phyloP scores from a whole-genome alignment of 2,888 invertebrate species.

The Drosophila infuscata region DNA sequence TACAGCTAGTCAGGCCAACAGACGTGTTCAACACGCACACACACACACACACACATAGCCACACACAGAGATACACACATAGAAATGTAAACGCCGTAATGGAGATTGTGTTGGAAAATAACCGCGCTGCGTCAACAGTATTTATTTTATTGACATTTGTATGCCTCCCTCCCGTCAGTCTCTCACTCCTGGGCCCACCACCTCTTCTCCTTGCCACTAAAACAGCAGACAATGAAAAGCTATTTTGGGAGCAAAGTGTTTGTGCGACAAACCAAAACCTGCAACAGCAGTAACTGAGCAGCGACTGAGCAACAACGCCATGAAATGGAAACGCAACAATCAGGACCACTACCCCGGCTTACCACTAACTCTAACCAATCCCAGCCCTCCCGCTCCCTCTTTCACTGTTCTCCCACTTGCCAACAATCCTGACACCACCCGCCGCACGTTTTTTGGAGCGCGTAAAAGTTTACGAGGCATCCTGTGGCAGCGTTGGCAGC shows the following conservation, averaged over 20 bases:
- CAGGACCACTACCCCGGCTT: conserved; percentile 24
- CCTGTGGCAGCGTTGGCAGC: conserved; percentile 59
- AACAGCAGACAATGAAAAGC: conserved; percentile 71
- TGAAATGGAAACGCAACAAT: conserved; percentile 57
- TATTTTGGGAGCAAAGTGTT: conserved; percentile 64
- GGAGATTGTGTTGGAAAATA: conserved; percentile 78
- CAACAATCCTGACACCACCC: not conserved
- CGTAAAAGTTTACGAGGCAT: conserved; percentile 78
- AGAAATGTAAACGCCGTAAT: conserved; percentile 74
- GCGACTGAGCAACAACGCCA: conserved; percentile 43
- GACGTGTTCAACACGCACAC: conserved; percentile 56
- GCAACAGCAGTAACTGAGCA: conserved; percentile 51
- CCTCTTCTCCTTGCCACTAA: conserved; percentile 11
- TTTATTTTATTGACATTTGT: conserved; percentile 80
- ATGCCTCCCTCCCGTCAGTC: conserved; percentile 33
- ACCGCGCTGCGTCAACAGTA: conserved; percentile 80
- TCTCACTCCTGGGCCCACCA: not conserved
- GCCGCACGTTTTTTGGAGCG: conserved; percentile 48
- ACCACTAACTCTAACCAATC: conserved; percentile 8
- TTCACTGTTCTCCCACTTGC: not conserved
- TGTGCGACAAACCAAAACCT: conserved; percentile 68
- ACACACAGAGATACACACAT: conserved; percentile 32
- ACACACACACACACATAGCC: conserved; percentile 29
- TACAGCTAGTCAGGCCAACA: conserved; percentile 68
- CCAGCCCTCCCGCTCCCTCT: not conserved